Evolutionary conservation across 1,140 invertebrate species (phyloP), one percentile per base, ranked within the genome.

Genomic region (Ptiloglossa arizonensis): DNA sequence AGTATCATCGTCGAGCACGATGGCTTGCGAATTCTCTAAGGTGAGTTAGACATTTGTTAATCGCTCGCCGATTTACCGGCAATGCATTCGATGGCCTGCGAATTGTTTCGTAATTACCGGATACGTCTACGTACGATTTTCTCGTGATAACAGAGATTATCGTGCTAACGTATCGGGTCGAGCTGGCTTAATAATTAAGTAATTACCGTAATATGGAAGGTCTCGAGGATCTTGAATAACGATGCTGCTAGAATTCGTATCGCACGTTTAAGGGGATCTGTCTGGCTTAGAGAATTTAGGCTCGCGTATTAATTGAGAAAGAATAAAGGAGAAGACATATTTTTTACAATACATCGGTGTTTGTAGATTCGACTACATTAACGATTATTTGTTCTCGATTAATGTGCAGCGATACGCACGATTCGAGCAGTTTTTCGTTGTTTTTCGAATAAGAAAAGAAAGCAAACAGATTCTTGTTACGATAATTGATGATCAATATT

Each of bases 21-120:
- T 89, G 88, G 87, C 86, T 89, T 88, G 85, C 76, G 79, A 81
- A 88, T 80, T 82, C 44, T 85, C 77, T 78, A 85, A 89, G 88
- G 88, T 89, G 79, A 88, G 88, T 86, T 56, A 13, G 15, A 76
- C 50, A 64, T 46, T 71, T 56, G 56, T 66, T 62, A 54, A 79
- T 77, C 22, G 24, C 48, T 74, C 52, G 62, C 62, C 62, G 56
- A 56, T 74, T 66, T 52, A 29, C 8, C 35, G 35, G 60, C 50
- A 41, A 41, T 59, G 15, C 35, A 62, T 59, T 59, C 50, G n/a
- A 76, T 48, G 59, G 44, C 22, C 57, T 38, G 46, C 46, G 57
- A 77, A 80, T 77, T 22, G 62, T 80, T 66, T 68, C 44, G 32
- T 52, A 62, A 75, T 76, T 48, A 22, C 38, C 63, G 22, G 38